Evolutionary conservation across 1,140 invertebrate genomes (phyloP), one percentile per base, ranked within the genome.

Genomic region (Sarcophaga peregrina): DNA sequence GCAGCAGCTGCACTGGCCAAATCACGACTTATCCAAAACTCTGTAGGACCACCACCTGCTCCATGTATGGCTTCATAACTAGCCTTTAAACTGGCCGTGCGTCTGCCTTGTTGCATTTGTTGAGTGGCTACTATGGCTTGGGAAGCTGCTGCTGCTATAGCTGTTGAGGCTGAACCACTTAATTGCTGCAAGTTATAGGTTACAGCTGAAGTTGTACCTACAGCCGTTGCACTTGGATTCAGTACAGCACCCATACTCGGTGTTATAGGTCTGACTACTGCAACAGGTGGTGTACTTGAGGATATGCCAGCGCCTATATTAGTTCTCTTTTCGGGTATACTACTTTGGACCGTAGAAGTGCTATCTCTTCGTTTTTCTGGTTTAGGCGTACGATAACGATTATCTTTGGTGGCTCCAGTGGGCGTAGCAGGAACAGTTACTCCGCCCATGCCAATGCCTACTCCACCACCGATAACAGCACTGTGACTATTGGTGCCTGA

Each of bases 61-160:
- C 93, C 93, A 68, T 91, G 90, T 62, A 96, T 96, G 0, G 96
- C 97, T 90, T 98, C 96, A 86, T 97, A 97, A 80, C 97, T 98
- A 17, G 98, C 97, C 91, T 99, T 99, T 81, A 99, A 91, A 87
- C 97, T 97, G 3, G 97, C 97, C 0, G 97, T 98, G 75, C 98
- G 92, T 83, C 98, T 92, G 0, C 98, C 98, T 85, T 98, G 96
- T 87, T 97, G 96, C 95, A 98, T 97, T 93, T 98, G 97, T 87
- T 99, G 97, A 15, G 98, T 99, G 6, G 97, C 97, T 11, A 97
- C 97, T 83, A 99, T 99, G 0, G 97, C 97, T 91, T 99, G 97
- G 25, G 97, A 98, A 0, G 97, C 97, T 15, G 97, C 97, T 2
- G 96, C 97, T 0, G 97, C 97, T 83, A 99, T 97, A 0, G 97